These are phyloP conservation scores for Ectemnius continuus DNA, from an alignment of 2,888 invertebrate genomes.

Conservation along the genomic window DNA sequence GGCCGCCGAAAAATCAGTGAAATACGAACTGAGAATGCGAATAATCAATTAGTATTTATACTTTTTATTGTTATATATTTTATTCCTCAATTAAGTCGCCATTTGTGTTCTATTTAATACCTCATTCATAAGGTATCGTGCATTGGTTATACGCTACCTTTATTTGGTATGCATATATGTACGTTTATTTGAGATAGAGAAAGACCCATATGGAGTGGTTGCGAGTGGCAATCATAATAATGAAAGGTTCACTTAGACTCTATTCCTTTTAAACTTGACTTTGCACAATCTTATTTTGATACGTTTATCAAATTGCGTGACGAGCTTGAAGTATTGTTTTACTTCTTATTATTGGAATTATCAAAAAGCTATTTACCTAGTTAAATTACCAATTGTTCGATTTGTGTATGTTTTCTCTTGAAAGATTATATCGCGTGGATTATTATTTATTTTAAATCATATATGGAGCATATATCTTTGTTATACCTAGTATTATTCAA, in stretches of 20 bases:
- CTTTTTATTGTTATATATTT: conserved; percentile 43
- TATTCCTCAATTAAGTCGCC: conserved; percentile 53
- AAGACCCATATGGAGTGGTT: neutral
- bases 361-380: conserved; percentile 30
- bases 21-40: conserved; percentile 22
- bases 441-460: conserved; percentile 58
- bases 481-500: conserved; percentile 52
- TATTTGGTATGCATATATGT: conserved; percentile 29
- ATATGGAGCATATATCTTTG: conserved; percentile 50
- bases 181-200: conserved; percentile 29
- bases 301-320: conserved; percentile 35
- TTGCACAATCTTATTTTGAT: conserved; percentile 42
- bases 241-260: conserved; percentile 12
- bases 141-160: conserved; percentile 38
- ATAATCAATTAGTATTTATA: conserved; percentile 52
- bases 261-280: conserved; percentile 31
- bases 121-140: conserved; percentile 39
- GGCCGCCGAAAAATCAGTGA: conserved; percentile 15
- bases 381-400: conserved; percentile 35
- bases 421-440: conserved; percentile 40
- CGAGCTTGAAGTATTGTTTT: conserved; percentile 26
- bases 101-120: conserved; percentile 58
- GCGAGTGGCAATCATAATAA: conserved; percentile 17
- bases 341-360: conserved; percentile 27
- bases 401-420: conserved; percentile 31